Percentiles rank a stretch among this genome's conserved stretches.
Conservation (phyloP, 2,797 vertebrate species). For the Octomys mimax region DNA sequence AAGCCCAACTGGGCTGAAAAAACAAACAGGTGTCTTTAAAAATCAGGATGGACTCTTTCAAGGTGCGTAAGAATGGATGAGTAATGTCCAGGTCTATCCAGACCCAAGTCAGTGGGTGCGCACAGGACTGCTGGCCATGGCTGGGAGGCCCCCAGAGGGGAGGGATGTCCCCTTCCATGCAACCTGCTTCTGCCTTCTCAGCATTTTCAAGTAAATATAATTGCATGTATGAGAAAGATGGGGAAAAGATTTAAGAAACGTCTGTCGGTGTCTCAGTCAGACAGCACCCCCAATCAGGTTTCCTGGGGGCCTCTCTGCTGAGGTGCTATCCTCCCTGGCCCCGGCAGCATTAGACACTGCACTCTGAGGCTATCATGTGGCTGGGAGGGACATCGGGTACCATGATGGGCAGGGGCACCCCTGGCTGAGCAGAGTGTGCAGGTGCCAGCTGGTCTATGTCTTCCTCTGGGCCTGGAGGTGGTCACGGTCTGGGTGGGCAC, state of each 20-base stretch:
- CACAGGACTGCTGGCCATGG: background rate
- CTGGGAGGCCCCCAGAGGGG: accelerated
- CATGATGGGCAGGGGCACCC: background rate
- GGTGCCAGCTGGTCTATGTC: background rate
- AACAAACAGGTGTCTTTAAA: background rate
- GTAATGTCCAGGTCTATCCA: background rate
- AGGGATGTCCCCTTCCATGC: accelerated
- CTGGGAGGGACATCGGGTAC: background rate
- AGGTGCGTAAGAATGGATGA: background rate
- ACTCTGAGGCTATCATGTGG: accelerated
- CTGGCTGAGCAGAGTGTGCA: background rate
- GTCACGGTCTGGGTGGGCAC: background rate
- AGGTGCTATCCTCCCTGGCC: background rate
- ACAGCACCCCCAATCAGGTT: background rate
- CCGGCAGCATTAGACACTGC: too few relatives aligned
- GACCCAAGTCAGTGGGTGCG: background rate
- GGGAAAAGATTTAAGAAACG: background rate
- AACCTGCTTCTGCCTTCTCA: background rate
- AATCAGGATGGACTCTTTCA: background rate
- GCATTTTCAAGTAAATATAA: background rate
- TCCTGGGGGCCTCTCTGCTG: background rate
- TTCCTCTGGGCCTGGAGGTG: background rate
- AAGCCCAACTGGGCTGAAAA: background rate
- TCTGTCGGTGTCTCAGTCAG: background rate
- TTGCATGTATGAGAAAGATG: background rate